Evolutionary conservation across 2,888 invertebrate genomes (phyloP).

Genomic region (Xiphydria camelus): DNA sequence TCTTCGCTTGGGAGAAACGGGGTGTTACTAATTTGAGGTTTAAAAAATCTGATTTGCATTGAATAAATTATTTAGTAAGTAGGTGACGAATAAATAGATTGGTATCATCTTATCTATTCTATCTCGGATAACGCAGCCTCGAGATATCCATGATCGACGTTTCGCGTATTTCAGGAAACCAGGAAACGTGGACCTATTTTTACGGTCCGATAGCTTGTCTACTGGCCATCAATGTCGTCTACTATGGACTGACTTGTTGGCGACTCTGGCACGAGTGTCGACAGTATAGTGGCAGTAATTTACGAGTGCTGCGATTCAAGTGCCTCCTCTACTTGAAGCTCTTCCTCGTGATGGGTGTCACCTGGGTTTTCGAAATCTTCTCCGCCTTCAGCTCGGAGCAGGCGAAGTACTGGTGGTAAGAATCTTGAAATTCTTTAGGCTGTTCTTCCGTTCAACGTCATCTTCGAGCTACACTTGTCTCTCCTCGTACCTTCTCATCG

Average conservation of each 20-base stretch:
- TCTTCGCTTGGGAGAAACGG: no score
- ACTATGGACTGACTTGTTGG: conserved; percentile 65
- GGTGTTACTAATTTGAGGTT: no score
- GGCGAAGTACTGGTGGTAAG: no score
- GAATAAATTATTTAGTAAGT: no score
- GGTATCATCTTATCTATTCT: not conserved
- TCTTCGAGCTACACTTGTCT: no score
- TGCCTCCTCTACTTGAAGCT: conserved; percentile 68
- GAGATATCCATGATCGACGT: no score
- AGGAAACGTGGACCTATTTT: conserved; percentile 68
- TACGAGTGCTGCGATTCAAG: conserved; percentile 59
- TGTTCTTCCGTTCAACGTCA: no score
- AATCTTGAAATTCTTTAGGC: no score
- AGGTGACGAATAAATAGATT: no score
- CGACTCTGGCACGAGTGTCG: conserved; percentile 63
- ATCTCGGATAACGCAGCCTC: not conserved
- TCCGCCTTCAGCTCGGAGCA: no score
- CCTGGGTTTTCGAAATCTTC: conserved; percentile 72
- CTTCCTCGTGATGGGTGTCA: conserved; percentile 71
- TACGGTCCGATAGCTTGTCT: conserved; percentile 69
- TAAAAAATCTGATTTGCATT: no score
- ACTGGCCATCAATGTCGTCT: conserved; percentile 62
- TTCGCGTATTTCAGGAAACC: conserved; percentile 61
- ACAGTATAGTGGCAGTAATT: conserved; percentile 60
- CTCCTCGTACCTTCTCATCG: no score